Evolutionary conservation across 2,797 vertebrate genomes (phyloP).

Genomic region (Mallotus villosus): DNA sequence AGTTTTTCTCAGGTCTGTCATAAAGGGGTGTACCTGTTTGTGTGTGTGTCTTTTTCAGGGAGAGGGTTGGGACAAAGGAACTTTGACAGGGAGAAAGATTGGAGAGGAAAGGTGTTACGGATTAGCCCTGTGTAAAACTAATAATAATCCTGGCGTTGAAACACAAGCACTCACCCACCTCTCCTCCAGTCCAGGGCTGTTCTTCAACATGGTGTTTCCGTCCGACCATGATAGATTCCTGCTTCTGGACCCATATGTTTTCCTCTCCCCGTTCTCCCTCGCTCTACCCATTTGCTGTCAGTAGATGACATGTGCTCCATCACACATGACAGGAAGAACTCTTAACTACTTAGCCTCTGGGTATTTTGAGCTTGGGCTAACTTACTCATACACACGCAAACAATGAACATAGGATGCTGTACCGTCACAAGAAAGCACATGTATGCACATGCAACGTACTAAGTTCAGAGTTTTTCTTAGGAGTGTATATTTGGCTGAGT

Average conservation of each 20-base stretch:
- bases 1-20: no score
- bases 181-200: background rate
- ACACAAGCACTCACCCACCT: background rate
- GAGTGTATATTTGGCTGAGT: background rate
- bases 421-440: background rate
- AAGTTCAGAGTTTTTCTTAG: background rate
- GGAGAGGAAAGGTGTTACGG: no score
- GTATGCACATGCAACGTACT: background rate
- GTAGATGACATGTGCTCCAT: conserved; percentile 24
- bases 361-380: background rate
- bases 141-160: background rate
- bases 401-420: background rate
- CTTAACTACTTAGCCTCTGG: background rate
- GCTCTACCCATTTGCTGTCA: conserved; percentile 27
- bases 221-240: background rate
- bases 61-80: background rate
- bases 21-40: no score
- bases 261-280: conserved; percentile 12
- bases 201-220: background rate
- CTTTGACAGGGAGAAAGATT: background rate
- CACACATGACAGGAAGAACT: background rate
- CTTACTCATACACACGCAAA: background rate
- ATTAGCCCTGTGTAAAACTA: no score
- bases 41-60: background rate
- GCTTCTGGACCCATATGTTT: conserved; percentile 34